Base-by-base conservation (phyloP, 2,888 invertebrate genomes). In the Lithophane semibrunnea region DNA sequence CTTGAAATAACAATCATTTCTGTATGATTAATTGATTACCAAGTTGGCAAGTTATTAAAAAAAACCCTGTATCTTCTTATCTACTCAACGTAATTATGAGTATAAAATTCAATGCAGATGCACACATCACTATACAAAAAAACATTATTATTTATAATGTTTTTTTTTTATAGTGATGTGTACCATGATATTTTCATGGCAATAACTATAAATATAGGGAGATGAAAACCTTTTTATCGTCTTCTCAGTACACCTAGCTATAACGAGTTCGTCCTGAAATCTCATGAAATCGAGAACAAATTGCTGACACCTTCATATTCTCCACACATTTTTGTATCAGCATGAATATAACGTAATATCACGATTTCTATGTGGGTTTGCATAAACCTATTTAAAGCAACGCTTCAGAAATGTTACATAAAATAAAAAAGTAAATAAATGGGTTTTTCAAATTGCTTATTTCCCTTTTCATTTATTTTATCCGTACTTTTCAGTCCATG, bases 241-340 rank as follows among this genome's bases (percentile, higher is more conserved):
- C 13, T 37, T 18, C 69, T 29, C 44, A 42, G 61, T 44, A 72
- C 75, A 64, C 75, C 49, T 65, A 66, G 69, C 47, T 64, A 47
- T 63, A 85, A 73, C 67, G 56, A 83, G 64, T 71, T 70, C n/a
- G n/a, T 70, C 60, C 61, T 73, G 74, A 82, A 74, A 66, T 69
- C 68, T 72, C 82, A 66, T 85, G 75, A 84, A 83, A 81, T 73
- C 67, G 70, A 85, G 73, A 73, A 85, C 77, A 75, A 82, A 82
- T 77, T 47, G 77, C 74, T 75, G 74, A 75, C 74, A 82, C 66
- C 74, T 74, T 65, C 47, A 64, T 74, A 75, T 64, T 75, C 44
- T 24, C 58, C 37, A 49, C 52, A 37, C 60, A 82, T 67, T 73
- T 82, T 64, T 74, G 74, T 85, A 75, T 77, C 69, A 82, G 66